Base-by-base conservation (phyloP, 2,888 invertebrate species). In the Amblyjoppa fuscipennis region DNA sequence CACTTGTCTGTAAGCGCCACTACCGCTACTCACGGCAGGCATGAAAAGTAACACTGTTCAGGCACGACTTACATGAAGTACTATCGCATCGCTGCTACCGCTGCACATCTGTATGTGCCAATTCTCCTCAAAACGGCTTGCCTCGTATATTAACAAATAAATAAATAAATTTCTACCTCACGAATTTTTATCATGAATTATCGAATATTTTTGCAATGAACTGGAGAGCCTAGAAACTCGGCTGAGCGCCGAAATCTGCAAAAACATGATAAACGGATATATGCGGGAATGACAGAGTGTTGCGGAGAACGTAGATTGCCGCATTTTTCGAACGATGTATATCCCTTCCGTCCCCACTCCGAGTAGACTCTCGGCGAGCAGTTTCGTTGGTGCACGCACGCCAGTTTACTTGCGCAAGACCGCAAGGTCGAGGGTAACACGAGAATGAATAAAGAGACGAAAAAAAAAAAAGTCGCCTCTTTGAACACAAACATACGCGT, bases 341-440 rank as follows among this genome's bases (percentile, higher is more conserved):
- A 41, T 25, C 16, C 13, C 38, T 3, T 5, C 20, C 28, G 41
- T 13, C 56, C 41, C 69, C 69, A 56, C 68, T 68, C 45, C n/a
- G n/a, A 31, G 45, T 69, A 20, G 69, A 78, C 69, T 78, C 68
- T 59, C 59, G 16, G 41, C 68, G 69, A 69, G 31, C 69, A 31
- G 56, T 78, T 31, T 78, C 69, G 69, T 45, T 70, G 78, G 56
- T 59, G 79, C 79, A 79, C 64, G 78, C 78, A 79, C 71, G 79
- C 71, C 49, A 66, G 61, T 64, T 49, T 64, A 79, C 71, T 71
- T 71, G 79, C 70, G 79, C 79, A 79, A 71, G 61, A 71, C 49
- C 5, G 31, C 75, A 75, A 75, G 75, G 75, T 79, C 79, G 71
- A 64, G 79, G 69, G 59, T 70, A 78, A 70, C 11, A 28, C 20